Base-by-base conservation (phyloP, 2,797 vertebrate species). In the Melanotaenia pygmaea region DNA sequence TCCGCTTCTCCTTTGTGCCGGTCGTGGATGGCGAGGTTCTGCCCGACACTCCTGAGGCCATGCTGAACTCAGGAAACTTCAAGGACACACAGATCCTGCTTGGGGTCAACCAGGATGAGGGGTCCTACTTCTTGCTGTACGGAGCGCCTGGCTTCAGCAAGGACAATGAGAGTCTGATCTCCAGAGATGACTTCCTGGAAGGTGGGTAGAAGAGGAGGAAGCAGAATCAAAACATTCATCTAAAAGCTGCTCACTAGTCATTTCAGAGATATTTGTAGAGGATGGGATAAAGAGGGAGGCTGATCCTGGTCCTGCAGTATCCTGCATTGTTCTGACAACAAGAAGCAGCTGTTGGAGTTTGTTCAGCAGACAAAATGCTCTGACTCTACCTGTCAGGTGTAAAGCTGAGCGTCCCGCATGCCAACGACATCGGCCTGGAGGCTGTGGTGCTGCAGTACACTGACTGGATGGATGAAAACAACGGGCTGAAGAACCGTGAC, bases 81-180 rank as follows among this genome's bases (percentile, higher is more conserved):
- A 96, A 96, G 61, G 93, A 96, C 53, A 95, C 96, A 6, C 95
- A 96, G 86, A 91, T 98, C 63, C 86, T 98, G 37, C 85, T 98
- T 6, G 97, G 97, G 4, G 94, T 97, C 64, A 98, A 98, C 87
- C 96, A 95, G 82, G 96, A 98, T 2, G 97, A 98, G 83, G 97
- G 97, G 47, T 94, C 95, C 47, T 98, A 95, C 88, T 98, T 98
- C 90, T 89, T 98, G 74, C 67, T 98, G 43, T 98, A 98, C 0
- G 97, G 97, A 34, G 95, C 95, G 0, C 97, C 97, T 0, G 97
- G 97, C 37, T 98, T 98, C 91, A 97, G 95, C 90, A 98, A 98
- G 88, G 96, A 98, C 89, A 97, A 97, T 1, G 96, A 98, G 8
- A 98, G 96, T 75, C 92, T 96, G n/a, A 98, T 98, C 78, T 95